Percentiles rank a stretch among this genome's conserved stretches.
phyloP scores from a whole-genome alignment of 2,113 vertebrate species.

The Fulmarus glacialis region DNA sequence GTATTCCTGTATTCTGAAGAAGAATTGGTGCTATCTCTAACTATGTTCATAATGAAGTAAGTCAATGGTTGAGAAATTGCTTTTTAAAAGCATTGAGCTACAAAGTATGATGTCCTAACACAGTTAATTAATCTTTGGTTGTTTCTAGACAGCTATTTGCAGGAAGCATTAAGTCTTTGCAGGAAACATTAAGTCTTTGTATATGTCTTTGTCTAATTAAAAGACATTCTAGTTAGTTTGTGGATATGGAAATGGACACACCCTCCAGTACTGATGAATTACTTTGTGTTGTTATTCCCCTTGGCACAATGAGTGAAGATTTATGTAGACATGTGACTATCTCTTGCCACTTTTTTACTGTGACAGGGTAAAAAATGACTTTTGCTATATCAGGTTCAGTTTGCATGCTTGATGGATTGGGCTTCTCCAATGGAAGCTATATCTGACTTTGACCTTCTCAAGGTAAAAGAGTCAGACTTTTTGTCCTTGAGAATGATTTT shows the following conservation, averaged over 20 bases:
- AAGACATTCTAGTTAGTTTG: not conserved
- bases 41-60: not conserved
- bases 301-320: constrained; percentile 63
- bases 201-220: constrained; percentile 40
- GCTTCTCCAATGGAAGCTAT: constrained; percentile 63
- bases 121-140: not conserved
- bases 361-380: constrained; percentile 74
- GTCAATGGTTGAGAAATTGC: not conserved
- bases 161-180: not conserved
- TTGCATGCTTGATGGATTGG: constrained; percentile 75
- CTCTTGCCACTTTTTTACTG: constrained; percentile 41
- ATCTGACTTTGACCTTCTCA: constrained; percentile 45
- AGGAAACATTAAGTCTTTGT: not conserved
- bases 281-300: constrained; percentile 37
- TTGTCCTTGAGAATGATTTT: constrained; percentile 50
- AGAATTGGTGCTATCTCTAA: not conserved
- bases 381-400: constrained; percentile 63
- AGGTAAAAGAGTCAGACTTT: constrained; percentile 40
- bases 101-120: not conserved
- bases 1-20: not conserved
- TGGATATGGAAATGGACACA: constrained; percentile 35
- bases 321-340: constrained; percentile 51
- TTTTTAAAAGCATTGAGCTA: not conserved
- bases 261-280: constrained; percentile 43
- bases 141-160: not conserved